phyloP scores from a whole-genome alignment of 1,140 invertebrate genomes.

The Nomia melanderi region DNA sequence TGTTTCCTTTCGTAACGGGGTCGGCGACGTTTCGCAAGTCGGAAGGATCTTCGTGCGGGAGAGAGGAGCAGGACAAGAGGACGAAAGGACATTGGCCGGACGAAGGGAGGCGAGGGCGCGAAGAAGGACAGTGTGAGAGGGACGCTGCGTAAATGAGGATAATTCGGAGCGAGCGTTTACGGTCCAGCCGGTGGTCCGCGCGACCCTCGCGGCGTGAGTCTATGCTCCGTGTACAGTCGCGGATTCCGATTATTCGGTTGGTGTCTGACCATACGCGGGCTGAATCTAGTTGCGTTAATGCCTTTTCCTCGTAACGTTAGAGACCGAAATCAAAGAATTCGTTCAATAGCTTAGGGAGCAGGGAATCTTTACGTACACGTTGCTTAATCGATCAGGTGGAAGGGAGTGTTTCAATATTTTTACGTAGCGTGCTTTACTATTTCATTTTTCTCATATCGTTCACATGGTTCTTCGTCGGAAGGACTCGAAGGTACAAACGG shows the following conservation, averaged over 20 bases:
- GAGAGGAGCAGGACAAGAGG: not conserved
- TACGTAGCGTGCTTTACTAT: too few species aligned
- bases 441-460: too few species aligned
- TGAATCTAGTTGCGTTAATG: too few species aligned
- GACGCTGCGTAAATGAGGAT: constrained; percentile 25
- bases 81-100: not conserved
- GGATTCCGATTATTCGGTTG: not conserved
- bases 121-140: constrained; percentile 17
- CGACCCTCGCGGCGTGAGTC: constrained; percentile 2
- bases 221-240: not conserved
- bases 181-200: constrained; percentile 17
- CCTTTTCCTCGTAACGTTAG: too few species aligned
- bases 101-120: constrained; percentile 10
- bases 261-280: too few species aligned
- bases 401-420: too few species aligned
- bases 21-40: not conserved
- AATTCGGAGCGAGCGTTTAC: constrained; percentile 15
- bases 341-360: too few species aligned
- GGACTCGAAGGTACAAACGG: too few species aligned
- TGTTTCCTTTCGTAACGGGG: constrained; percentile 35
- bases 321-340: too few species aligned
- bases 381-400: too few species aligned
- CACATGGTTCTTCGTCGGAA: too few species aligned
- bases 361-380: too few species aligned
- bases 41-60: constrained; percentile 4